Evolutionary conservation across 2,113 vertebrate genomes (phyloP), one percentile per base, ranked within the genome.

Genomic region (Scopus umbretta): DNA sequence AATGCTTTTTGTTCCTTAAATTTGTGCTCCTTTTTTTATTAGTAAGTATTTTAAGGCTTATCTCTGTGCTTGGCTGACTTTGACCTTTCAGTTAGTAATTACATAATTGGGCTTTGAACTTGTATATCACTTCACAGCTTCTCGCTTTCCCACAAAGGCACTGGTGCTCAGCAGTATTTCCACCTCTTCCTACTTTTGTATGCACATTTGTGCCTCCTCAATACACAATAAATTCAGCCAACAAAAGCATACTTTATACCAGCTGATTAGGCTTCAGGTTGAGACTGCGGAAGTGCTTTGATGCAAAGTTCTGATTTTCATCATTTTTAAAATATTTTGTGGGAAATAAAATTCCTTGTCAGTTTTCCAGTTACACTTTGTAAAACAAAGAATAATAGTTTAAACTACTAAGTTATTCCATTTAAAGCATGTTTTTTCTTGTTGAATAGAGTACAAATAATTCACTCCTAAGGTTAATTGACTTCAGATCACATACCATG

Each of bases 101-200:
- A 92, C 94, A 91, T 88, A 92, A 94, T 96, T 95, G 93, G 56
- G 32, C 87, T 97, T 95, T 96, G 94, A 97, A 98, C 81, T 82
- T 75, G 38, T 29, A 67, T 96, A 63, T 97, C 78, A 74, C 52
- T 89, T 93, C 84, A 95, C 87, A 91, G 45, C 81, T 95, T 96
- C 95, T 97, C 34, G 10, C 30, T 97, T 97, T 97, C 91, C 87
- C 95, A 97, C 90, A 97, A 97, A 95, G 38, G 42, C 55, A 83
- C 58, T 96, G 86, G 71, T 94, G 55, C 70, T 92, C 62, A 50
- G 49, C 95, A 94, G 94, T 78, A 94, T 98, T 98, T 98, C 96
- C 88, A 96, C 96, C 93, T 96, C 95, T 98, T 98, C 97, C 97
- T 97, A 96, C 97, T 83, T 98, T 98, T 98, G 96, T 98, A 67